phyloP scores from a whole-genome alignment of 2,797 vertebrate genomes.

The Apodemus agrarius region DNA sequence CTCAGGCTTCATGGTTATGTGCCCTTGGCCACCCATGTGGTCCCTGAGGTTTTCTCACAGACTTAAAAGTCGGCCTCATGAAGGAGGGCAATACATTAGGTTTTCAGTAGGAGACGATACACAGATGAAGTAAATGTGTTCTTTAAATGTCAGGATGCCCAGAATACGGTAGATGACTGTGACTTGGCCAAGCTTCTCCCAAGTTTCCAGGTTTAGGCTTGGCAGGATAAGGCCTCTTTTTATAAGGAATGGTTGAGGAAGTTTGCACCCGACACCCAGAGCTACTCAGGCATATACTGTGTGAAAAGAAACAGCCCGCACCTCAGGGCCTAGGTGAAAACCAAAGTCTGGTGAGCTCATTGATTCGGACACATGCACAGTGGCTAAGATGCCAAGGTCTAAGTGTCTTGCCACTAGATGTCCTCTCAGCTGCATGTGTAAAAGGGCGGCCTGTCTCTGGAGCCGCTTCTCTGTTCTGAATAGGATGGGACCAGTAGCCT shows the following conservation, averaged over 20 bases:
- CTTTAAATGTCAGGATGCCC: constrained; percentile 39
- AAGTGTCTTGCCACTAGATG: neutral
- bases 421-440: neutral
- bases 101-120: neutral
- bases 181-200: constrained; percentile 5
- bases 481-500: constrained; percentile 96
- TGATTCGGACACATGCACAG: neutral
- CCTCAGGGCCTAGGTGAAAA: neutral
- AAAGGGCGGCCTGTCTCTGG: neutral
- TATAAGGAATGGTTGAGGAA: constrained; percentile 78
- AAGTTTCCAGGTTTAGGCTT: constrained; percentile 40
- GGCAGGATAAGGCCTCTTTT: constrained; percentile 75
- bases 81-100: constrained; percentile 6
- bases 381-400: neutral
- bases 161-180: constrained; percentile 49
- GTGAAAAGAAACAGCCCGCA: constrained; percentile 85
- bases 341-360: neutral
- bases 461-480: constrained; percentile 81
- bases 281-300: constrained; percentile 92
- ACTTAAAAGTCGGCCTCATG: constrained; percentile 42
- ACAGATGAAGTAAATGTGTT: constrained; percentile 10
- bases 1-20: neutral
- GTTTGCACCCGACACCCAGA: constrained; percentile 89
- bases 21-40: neutral
- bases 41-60: neutral